Percentiles rank a stretch among this genome's conserved stretches.
phyloP scores from a whole-genome alignment of 1,140 invertebrate species.

The Trachelipus rathkii region DNA sequence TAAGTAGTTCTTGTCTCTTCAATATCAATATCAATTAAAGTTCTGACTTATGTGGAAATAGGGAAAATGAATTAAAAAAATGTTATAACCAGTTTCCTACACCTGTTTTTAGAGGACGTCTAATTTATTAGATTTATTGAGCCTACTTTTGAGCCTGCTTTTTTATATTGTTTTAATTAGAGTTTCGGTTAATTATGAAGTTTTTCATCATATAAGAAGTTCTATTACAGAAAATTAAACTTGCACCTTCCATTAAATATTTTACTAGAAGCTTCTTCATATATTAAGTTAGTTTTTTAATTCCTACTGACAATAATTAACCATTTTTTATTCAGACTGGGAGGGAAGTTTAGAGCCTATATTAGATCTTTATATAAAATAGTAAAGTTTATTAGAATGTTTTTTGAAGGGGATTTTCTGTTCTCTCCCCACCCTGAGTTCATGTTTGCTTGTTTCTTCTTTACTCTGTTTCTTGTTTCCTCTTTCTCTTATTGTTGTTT shows the following conservation, averaged over 20 bases:
- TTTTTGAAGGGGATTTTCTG: no score
- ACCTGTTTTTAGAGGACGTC: background rate
- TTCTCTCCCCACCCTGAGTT: no score
- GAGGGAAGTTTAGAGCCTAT: background rate
- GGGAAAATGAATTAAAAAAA: background rate
- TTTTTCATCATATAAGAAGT: background rate
- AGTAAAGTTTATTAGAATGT: no score
- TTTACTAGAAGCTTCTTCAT: background rate
- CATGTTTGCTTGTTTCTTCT: no score
- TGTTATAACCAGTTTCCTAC: background rate
- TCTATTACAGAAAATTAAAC: conserved; percentile 8
- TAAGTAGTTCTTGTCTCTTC: no score
- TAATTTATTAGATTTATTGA: conserved; percentile 14
- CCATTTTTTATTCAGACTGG: conserved; percentile 1
- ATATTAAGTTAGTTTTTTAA: background rate
- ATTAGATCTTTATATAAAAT: no score
- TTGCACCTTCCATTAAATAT: conserved; percentile 4
- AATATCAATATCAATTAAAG: background rate
- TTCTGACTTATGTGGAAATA: background rate
- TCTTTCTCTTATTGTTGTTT: no score
- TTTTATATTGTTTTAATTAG: conserved; percentile 14
- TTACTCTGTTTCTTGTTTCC: no score
- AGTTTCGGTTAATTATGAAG: background rate
- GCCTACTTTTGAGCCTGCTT: background rate
- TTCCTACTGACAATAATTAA: conserved; percentile 11